phyloP scores from a whole-genome alignment of 2,797 vertebrate genomes.

The Lepilemur ruficaudatus region DNA sequence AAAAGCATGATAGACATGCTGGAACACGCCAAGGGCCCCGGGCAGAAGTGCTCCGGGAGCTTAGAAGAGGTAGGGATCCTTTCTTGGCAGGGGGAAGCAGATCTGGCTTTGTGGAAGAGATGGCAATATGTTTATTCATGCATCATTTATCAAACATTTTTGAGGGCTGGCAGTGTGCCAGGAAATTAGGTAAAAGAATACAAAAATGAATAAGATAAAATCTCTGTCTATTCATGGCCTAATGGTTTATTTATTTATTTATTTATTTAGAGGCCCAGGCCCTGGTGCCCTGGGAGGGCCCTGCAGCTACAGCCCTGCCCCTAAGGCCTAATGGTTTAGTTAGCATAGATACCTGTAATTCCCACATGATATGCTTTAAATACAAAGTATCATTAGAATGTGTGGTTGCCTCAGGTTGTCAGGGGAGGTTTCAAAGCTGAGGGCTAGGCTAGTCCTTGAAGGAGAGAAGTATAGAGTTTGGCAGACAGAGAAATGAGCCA shows the following conservation, averaged over 20 bases:
- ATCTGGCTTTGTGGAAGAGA: background rate
- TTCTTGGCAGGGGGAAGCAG: background rate
- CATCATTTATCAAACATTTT: slow-evolving; percentile 23
- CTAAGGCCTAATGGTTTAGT: background rate
- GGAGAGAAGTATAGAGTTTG: background rate
- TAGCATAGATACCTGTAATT: background rate
- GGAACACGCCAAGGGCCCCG: background rate
- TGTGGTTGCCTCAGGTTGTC: background rate
- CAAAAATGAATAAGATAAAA: background rate
- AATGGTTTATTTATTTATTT: background rate
- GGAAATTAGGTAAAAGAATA: background rate
- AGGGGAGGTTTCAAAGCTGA: background rate
- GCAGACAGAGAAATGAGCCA: background rate
- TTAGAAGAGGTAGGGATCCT: background rate
- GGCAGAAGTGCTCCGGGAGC: background rate
- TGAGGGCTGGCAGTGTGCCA: background rate
- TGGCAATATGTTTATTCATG: background rate
- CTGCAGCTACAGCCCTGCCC: too few species aligned
- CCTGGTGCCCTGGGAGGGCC: too few species aligned
- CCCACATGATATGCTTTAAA: background rate
- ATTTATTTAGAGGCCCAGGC: too few species aligned
- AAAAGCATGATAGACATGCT: background rate
- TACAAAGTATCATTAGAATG: background rate
- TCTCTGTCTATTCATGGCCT: background rate
- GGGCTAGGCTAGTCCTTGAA: background rate